A percentile compares a stretch with the other conserved stretches of the same genome.
Conservation (phyloP, 2,888 invertebrate genomes). For the Sphaerophoria rueppellii region DNA sequence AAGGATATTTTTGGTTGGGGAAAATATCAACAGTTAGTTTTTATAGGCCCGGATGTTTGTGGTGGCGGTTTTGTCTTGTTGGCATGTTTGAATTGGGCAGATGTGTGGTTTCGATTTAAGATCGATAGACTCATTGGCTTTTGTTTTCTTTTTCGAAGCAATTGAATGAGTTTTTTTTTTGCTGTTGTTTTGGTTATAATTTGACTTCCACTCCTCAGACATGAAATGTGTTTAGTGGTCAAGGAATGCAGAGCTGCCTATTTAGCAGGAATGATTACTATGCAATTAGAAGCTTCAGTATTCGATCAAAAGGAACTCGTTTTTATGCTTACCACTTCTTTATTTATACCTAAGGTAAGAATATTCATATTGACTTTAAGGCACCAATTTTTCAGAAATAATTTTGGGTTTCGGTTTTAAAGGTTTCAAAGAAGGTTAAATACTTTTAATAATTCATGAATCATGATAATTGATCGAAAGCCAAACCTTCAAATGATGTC, state of each 20-base stretch:
- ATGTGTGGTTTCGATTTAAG: slow-evolving; percentile 45
- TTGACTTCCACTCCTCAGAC: too few relatives aligned
- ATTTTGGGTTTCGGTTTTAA: too few relatives aligned
- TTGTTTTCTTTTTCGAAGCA: background rate
- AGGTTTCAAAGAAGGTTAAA: too few relatives aligned
- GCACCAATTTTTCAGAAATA: too few relatives aligned
- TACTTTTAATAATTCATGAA: too few relatives aligned
- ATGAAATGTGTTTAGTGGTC: slow-evolving; percentile 15
- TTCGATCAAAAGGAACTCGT: background rate
- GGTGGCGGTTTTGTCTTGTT: slow-evolving; percentile 1
- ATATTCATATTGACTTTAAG: too few relatives aligned
- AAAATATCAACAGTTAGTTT: slow-evolving; percentile 55
- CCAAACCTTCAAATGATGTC: too few relatives aligned
- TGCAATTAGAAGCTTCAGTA: slow-evolving; percentile 8
- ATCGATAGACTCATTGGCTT: slow-evolving; percentile 23
- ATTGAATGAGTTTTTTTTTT: slow-evolving; percentile 13
- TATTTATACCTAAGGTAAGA: background rate
- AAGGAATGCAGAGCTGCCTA: slow-evolving; percentile 27
- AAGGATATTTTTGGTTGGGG: slow-evolving; percentile 62
- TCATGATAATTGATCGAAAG: too few relatives aligned
- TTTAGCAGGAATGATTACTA: slow-evolving; percentile 30
- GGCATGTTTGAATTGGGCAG: slow-evolving; percentile 55
- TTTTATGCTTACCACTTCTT: background rate
- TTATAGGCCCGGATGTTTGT: slow-evolving; percentile 51
- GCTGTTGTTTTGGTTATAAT: slow-evolving; percentile 2